These are phyloP conservation scores for Hemibagrus wyckioides DNA, from an alignment of 2,113 vertebrate genomes.

Conservation along the genomic window DNA sequence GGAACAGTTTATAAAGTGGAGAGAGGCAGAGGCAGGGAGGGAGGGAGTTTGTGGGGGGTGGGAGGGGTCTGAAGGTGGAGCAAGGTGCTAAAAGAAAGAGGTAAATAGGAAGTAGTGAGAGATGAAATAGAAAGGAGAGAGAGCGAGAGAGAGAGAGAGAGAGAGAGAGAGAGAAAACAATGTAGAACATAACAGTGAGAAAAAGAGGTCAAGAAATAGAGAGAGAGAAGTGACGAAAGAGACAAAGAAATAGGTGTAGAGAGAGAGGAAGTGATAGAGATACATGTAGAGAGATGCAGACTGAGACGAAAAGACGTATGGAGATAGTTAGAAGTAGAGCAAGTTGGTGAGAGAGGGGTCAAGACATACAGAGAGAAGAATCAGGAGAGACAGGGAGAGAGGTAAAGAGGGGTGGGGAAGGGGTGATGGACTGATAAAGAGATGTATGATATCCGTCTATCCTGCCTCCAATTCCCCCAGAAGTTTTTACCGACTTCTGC, in stretches of 20 bases:
- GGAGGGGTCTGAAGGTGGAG: background rate
- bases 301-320: background rate
- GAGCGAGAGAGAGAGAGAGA: background rate
- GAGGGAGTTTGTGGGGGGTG: background rate
- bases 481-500: constrained; percentile 44
- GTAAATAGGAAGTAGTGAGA: no score
- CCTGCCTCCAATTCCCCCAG: constrained; percentile 59
- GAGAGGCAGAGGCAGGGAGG: background rate
- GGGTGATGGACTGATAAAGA: background rate
- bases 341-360: background rate
- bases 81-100: no score
- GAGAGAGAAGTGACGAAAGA: no score
- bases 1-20: background rate
- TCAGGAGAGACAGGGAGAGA: background rate
- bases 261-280: no score
- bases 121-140: no score
- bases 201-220: no score
- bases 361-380: background rate
- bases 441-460: constrained; percentile 19
- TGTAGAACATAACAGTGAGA: no score
- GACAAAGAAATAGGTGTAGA: no score
- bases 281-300: no score
- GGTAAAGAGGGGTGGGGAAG: background rate
- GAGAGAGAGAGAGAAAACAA: no score
- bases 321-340: background rate